Evolutionary conservation across 1,140 invertebrate genomes (phyloP).

Genomic region (Tenebrio molitor): DNA sequence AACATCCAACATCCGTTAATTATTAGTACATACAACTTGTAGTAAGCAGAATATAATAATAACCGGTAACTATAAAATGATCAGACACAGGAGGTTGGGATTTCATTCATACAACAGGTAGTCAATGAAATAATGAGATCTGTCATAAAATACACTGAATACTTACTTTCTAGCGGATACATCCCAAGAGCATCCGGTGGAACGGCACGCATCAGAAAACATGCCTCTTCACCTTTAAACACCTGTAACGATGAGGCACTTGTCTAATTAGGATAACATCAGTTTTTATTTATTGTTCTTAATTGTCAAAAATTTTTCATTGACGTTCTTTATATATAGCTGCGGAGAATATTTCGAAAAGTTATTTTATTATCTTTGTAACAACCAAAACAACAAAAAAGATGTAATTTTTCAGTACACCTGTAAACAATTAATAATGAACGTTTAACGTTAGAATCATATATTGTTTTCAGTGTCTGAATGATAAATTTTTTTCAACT

Average conservation of each 20-base stretch:
- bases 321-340: no score
- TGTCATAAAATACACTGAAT: conserved; percentile 51
- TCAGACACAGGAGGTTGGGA: background rate
- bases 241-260: background rate
- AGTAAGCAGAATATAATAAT: no score
- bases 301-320: no score
- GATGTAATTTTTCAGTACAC: conserved; percentile 26
- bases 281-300: no score
- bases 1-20: no score
- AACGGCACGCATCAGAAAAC: conserved; percentile 25
- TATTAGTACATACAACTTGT: no score
- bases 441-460: conserved; percentile 1
- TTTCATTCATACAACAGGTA: conserved; percentile 53
- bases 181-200: conserved; percentile 46
- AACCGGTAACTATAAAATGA: no score
- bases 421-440: conserved; percentile 42
- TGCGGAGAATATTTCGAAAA: background rate
- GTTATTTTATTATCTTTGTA: background rate
- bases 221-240: conserved; percentile 7
- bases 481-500: conserved; percentile 41
- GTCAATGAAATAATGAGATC: conserved; percentile 55
- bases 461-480: conserved; percentile 6
- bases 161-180: conserved; percentile 49
- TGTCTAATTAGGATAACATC: no score
- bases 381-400: background rate